Percentiles rank a stretch among this genome's conserved stretches.
These are phyloP conservation scores for Apotomis turbidana DNA, from an alignment of 2,888 invertebrate species.

Conservation along the genomic window DNA sequence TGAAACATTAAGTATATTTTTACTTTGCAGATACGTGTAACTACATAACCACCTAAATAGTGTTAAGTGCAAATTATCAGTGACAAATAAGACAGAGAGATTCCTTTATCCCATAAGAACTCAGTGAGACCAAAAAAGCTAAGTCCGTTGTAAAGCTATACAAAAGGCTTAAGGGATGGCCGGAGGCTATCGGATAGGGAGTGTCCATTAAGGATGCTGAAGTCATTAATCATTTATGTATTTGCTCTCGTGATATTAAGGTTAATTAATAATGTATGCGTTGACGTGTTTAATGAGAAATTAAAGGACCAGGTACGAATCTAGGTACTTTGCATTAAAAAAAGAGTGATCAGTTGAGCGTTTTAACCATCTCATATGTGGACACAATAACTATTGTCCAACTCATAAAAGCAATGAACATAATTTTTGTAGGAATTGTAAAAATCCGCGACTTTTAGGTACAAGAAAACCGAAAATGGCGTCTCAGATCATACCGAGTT, in stretches of 20 bases:
- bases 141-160: conserved; percentile 76
- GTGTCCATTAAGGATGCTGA: conserved; percentile 6
- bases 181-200: conserved; percentile 43
- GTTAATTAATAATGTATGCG: not conserved
- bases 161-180: conserved; percentile 76
- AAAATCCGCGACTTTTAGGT: no score
- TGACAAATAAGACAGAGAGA: conserved; percentile 46
- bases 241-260: not conserved
- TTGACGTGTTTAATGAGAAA: no score
- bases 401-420: no score
- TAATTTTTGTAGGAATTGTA: no score
- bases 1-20: not conserved
- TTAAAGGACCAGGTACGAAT: no score
- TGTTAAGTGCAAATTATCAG: conserved; percentile 42
- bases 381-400: no score
- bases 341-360: no score
- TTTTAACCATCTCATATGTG: no score
- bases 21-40: not conserved
- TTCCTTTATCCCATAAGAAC: conserved; percentile 73
- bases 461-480: no score
- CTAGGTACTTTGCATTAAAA: no score
- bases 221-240: conserved; percentile 9
- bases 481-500: no score
- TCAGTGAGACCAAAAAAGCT: conserved; percentile 58
- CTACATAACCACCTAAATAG: conserved; percentile 12